These are phyloP conservation scores for Percopsis omiscomaycus DNA, from an alignment of 2,797 vertebrate species.

Conservation along the genomic window DNA sequence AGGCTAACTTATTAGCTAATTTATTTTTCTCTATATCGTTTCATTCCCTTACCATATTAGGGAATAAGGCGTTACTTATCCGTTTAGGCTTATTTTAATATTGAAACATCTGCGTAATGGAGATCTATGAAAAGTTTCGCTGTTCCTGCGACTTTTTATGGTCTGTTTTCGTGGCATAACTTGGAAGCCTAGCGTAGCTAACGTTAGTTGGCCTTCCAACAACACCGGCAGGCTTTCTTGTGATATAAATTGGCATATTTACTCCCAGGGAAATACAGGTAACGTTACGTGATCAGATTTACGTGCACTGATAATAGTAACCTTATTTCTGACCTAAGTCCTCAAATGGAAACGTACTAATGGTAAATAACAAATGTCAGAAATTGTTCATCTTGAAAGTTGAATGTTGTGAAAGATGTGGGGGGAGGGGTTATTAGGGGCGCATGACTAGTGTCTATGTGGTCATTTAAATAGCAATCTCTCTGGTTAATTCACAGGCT, in stretches of 20 bases:
- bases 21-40: slow-evolving; percentile 2
- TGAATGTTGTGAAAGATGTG: neutral
- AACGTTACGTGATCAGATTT: neutral
- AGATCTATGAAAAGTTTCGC: slow-evolving; percentile 32
- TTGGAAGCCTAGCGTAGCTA: slow-evolving; percentile 46
- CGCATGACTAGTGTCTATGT: neutral
- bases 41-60: neutral
- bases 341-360: too few species aligned
- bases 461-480: neutral
- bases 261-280: slow-evolving; percentile 48
- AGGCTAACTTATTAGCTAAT: slow-evolving; percentile 16
- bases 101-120: slow-evolving; percentile 48
- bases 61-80: neutral
- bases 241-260: slow-evolving; percentile 23
- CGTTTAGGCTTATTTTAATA: neutral
- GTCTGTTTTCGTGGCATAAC: slow-evolving; percentile 62
- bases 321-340: too few species aligned
- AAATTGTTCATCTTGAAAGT: neutral
- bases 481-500: slow-evolving; percentile 20
- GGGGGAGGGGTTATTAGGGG: neutral
- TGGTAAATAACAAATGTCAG: too few species aligned
- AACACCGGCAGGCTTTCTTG: slow-evolving; percentile 40
- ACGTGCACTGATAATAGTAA: too few species aligned
- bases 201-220: slow-evolving; percentile 35
- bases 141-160: slow-evolving; percentile 51